Percentiles rank a stretch among this genome's conserved stretches.
These are phyloP conservation scores for Drosophila leontia DNA, from an alignment of 1,140 invertebrate genomes.

Conservation along the genomic window DNA sequence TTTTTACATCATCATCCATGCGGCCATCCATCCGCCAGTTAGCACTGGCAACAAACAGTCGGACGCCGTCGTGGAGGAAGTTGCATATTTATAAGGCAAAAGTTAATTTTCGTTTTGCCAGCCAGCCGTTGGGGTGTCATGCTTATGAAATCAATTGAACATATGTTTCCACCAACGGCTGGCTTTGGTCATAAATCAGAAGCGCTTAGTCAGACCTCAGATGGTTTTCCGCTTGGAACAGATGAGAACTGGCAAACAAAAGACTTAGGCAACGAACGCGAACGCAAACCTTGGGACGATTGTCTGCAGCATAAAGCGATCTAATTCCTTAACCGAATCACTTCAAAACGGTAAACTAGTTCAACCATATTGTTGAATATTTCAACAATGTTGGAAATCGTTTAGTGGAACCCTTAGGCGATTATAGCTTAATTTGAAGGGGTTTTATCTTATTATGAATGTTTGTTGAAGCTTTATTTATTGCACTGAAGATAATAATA, in stretches of 20 bases:
- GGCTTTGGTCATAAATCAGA: slow-evolving; percentile 72
- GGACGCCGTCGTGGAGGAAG: slow-evolving; percentile 69
- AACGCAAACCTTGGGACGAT: slow-evolving; percentile 22
- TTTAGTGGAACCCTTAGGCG: slow-evolving; percentile 1
- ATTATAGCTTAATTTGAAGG: neutral
- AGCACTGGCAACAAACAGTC: slow-evolving; percentile 25
- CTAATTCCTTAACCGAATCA: slow-evolving; percentile 16
- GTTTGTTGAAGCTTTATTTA: neutral
- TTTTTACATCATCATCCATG: slow-evolving; percentile 64
- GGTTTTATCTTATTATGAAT: neutral
- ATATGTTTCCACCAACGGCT: slow-evolving; percentile 63
- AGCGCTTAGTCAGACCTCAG: slow-evolving; percentile 68
- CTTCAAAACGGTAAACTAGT: slow-evolving; percentile 18
- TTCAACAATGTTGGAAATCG: slow-evolving; percentile 16
- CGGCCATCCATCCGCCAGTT: slow-evolving; percentile 21
- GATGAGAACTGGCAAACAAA: slow-evolving; percentile 74
- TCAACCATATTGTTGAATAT: neutral
- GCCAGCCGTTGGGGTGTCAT: slow-evolving; percentile 60
- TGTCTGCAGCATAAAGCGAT: slow-evolving; percentile 2
- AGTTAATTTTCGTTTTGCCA: slow-evolving; percentile 52
- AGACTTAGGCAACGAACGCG: slow-evolving; percentile 70
- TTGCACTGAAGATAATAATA: neutral
- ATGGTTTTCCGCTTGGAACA: slow-evolving; percentile 32
- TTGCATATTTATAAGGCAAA: slow-evolving; percentile 79
- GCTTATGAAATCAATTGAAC: slow-evolving; percentile 81